A percentile compares a stretch with the other conserved stretches of the same genome.
Conservation (phyloP, 1,140 invertebrate genomes). For the Trichonephila clavipes region DNA sequence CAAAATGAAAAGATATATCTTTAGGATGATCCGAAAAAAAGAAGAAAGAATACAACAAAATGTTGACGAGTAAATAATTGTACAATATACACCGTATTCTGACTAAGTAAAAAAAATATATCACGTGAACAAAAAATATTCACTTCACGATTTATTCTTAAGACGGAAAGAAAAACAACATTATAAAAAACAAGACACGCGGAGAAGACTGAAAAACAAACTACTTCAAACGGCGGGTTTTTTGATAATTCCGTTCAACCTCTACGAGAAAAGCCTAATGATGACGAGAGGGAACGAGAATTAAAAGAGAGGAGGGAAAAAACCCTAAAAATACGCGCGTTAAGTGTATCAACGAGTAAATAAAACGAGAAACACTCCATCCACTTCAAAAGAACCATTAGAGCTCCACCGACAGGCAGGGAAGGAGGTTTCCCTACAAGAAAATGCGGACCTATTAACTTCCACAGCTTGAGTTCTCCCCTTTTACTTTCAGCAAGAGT, state of each 20-base stretch:
- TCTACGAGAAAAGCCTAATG: neutral
- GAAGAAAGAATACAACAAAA: too few relatives aligned
- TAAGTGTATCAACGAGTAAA: slow-evolving; percentile 31
- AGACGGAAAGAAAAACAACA: too few relatives aligned
- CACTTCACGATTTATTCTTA: too few relatives aligned
- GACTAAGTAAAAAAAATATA: too few relatives aligned
- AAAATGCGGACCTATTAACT: slow-evolving; percentile 15
- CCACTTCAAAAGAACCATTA: slow-evolving; percentile 21
- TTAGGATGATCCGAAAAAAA: too few relatives aligned
- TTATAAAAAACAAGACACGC: neutral
- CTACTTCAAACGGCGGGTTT: neutral
- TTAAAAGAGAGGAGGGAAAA: neutral
- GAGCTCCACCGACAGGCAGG: neutral
- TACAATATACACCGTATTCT: too few relatives aligned
- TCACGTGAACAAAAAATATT: too few relatives aligned
- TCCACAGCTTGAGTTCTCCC: slow-evolving; percentile 15
- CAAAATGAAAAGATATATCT: too few relatives aligned
- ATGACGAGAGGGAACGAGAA: neutral
- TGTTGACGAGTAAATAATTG: too few relatives aligned
- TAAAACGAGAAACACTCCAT: slow-evolving; percentile 21
- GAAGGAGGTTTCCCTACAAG: too few relatives aligned
- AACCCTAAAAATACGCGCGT: neutral
- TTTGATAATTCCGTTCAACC: neutral
- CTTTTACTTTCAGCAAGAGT: slow-evolving; percentile 4
- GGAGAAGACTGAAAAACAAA: neutral